Evolutionary conservation across 2,113 vertebrate species (phyloP).

Genomic region (Tyto alba): DNA sequence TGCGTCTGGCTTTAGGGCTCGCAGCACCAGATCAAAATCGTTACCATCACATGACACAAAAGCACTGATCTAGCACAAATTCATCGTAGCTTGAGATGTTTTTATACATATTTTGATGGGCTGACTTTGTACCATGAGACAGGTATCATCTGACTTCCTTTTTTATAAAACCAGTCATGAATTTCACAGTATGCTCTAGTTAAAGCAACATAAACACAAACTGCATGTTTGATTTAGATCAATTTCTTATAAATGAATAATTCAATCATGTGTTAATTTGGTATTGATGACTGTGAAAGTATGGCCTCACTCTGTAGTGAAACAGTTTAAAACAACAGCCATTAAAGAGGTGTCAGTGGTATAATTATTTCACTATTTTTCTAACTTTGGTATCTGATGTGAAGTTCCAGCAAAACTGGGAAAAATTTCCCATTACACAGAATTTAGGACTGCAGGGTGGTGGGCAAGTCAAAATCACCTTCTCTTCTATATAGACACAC

Average conservation of each 20-base stretch:
- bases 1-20: not conserved
- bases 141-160: not conserved
- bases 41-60: not conserved
- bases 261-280: not conserved
- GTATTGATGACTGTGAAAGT: not conserved
- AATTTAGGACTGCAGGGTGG: not conserved
- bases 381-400: not conserved
- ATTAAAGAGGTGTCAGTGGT: not conserved
- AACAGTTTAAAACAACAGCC: not conserved
- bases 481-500: not conserved
- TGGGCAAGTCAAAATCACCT: accelerated
- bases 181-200: not conserved
- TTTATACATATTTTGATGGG: not conserved
- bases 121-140: not conserved
- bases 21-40: not conserved
- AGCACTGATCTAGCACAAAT: not conserved
- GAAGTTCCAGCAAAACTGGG: not conserved
- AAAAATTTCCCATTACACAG: not conserved
- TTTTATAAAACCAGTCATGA: not conserved
- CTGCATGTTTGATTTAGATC: not conserved
- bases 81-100: not conserved
- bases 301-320: not conserved
- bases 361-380: not conserved
- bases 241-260: not conserved
- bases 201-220: not conserved